phyloP scores from a whole-genome alignment of 2,888 invertebrate genomes.

The Pasiphila rectangulata region DNA sequence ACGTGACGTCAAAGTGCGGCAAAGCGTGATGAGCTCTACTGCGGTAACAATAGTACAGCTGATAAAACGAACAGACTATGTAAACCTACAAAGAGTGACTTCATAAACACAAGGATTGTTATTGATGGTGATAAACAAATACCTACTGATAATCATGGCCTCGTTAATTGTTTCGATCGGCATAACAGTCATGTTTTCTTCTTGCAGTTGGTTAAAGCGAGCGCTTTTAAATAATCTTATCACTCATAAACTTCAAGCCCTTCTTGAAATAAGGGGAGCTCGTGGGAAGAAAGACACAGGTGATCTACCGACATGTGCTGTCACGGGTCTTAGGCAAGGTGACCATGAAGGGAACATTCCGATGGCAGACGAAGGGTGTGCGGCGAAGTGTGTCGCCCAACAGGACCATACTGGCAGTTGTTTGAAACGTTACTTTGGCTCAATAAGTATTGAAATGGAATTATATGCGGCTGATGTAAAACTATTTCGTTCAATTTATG shows the following conservation, averaged over 20 bases:
- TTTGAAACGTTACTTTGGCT: slow-evolving; percentile 13
- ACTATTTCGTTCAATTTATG: no score
- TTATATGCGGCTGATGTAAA: background rate
- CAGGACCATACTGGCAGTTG: slow-evolving; percentile 20
- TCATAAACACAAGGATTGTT: slow-evolving; percentile 3
- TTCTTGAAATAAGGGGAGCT: slow-evolving; percentile 21
- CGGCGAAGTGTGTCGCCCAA: slow-evolving; percentile 59
- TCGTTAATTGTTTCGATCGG: background rate
- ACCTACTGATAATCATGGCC: no score
- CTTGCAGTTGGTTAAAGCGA: background rate
- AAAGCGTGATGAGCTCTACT: slow-evolving; percentile 18
- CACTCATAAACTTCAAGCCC: background rate
- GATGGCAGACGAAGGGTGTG: slow-evolving; percentile 54
- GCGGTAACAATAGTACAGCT: slow-evolving; percentile 6
- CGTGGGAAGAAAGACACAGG: slow-evolving; percentile 72
- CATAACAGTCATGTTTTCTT: background rate
- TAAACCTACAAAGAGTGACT: background rate
- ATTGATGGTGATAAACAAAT: slow-evolving; percentile 4
- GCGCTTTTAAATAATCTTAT: no score
- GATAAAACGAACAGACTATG: slow-evolving; percentile 8
- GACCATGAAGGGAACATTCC: slow-evolving; percentile 43
- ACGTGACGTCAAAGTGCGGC: slow-evolving; percentile 22
- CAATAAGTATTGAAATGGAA: background rate
- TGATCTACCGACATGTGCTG: slow-evolving; percentile 67
- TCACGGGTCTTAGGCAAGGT: slow-evolving; percentile 58